These are phyloP conservation scores for Lepisosteus oculatus DNA, from an alignment of 2,113 vertebrate genomes.

Conservation along the genomic window DNA sequence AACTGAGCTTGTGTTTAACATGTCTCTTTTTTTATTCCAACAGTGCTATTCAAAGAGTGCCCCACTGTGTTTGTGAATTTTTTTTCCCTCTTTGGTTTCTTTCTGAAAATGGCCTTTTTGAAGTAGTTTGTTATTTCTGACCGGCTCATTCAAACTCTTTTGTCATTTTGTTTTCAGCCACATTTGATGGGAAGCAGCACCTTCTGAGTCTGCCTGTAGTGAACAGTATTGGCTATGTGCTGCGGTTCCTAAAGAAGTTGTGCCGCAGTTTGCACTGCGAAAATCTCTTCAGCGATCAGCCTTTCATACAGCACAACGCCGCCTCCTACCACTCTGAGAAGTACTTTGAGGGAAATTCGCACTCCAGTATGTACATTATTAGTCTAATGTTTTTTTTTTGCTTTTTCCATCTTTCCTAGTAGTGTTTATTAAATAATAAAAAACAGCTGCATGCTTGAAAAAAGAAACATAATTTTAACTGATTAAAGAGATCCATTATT, in stretches of 20 bases:
- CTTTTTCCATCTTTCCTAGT: too few species aligned
- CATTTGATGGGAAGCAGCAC: conserved; percentile 94
- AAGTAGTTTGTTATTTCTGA: neutral
- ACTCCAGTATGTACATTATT: conserved; percentile 13
- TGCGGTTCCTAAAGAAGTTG: conserved; percentile 92
- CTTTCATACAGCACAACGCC: conserved; percentile 65
- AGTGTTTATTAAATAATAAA: too few species aligned
- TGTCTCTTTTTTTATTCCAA: too few species aligned
- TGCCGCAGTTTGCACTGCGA: conserved; percentile 90
- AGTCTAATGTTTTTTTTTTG: too few species aligned
- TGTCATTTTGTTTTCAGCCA: conserved; percentile 71
- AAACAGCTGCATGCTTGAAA: too few species aligned
- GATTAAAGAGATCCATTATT: too few species aligned
- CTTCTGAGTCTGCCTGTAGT: conserved; percentile 86
- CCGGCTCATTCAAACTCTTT: conserved; percentile 17
- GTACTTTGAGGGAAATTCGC: conserved; percentile 53
- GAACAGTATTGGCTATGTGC: conserved; percentile 89
- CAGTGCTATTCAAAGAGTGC: too few species aligned
- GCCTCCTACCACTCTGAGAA: conserved; percentile 46
- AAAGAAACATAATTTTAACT: too few species aligned
- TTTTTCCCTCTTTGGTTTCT: too few species aligned
- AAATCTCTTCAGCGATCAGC: conserved; percentile 93
- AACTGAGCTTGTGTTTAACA: too few species aligned
- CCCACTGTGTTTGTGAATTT: too few species aligned
- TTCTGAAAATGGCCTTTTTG: neutral